Base-by-base conservation (phyloP, 2,113 vertebrate species). In the Oxygymnocypris stewartii region DNA sequence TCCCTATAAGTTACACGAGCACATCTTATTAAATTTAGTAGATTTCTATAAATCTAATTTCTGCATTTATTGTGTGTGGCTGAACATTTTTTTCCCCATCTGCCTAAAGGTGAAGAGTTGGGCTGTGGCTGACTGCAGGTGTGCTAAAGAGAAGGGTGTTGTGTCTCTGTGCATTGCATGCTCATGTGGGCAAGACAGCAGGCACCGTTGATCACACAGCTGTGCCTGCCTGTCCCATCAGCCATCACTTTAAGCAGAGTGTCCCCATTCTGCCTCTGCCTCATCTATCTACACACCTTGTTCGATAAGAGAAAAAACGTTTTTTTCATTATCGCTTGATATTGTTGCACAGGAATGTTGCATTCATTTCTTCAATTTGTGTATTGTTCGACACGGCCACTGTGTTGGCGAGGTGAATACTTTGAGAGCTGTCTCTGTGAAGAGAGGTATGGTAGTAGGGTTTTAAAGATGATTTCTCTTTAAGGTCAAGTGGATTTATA, bases 211-310 rank as follows among this genome's bases (percentile, higher is more conserved):
- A 76, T 75, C 71, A 51, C 80, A 82, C 79, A 83, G 80, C 65
- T 78, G 84, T 51, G 78, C 82, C 44, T 42, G 74, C 63, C 47
- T 67, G 14, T 84, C 44, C 86, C 88, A 85, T 80, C 79, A 78
- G 83, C 51, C 51, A 63, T 54, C 61, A 49, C 76, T 75, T 51
- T 81, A 59, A 84, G 69, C 82, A 84, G 82, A 84, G 51, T 77
- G 75, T 77, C 80, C 86, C 28, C 75, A 87, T 86, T 89, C 88
- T 87, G 84, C 79, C 88, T 73, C 67, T 23, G 84, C 80, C 76
- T 86, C 76, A 71, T 87, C 80, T 84, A 86, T 88, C 84, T 31
- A 31, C 28, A 31, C 28, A 83, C 69, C 44, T 31, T 78, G 6
- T 85, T 85, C 11, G 67, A 12, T 35, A 74, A 77, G 73, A 78